Base-by-base conservation (phyloP, 2,888 invertebrate species). In the Fabriciana adippe region DNA sequence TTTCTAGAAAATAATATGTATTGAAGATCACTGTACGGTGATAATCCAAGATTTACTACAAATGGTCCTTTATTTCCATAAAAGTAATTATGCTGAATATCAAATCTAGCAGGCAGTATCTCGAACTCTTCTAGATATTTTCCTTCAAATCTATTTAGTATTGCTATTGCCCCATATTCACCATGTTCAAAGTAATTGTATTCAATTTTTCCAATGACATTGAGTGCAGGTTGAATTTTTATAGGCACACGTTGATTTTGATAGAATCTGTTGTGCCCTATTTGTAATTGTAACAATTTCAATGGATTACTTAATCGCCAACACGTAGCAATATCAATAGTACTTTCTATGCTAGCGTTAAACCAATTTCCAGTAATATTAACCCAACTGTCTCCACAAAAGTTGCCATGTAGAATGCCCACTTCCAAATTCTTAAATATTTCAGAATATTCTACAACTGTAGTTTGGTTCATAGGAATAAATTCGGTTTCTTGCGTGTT, bases 291-390 rank as follows among this genome's bases (percentile, higher is more conserved):
- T 64, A 94, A 81, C 72, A 94, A 90, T 62, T 94, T 92, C 0
- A 86, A 81, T 21, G 93, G 92, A 66, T 90, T 89, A 69, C 89
- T 93, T 72, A 88, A 79, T 76, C 89, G 93, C 96, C 97, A 98
- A 86, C 98, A 99, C 0, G 98, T 96, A 68, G 96, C 94, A 66
- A 98, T 93, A 80, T 97, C 96, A 41, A 99, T 89, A 1, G 97
- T 97, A 70, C 96, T 96, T 78, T 95, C 95, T 41, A 94, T 83
- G 76, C 97, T 97, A 57, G 95, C 94, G 75, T 96, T 96, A 84
- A 99, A 98, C 86, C 93, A 95, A 82, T 97, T 98, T n/a, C 97
- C 97, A 0, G 97, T 98, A n/a, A 99, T 94, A 84, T 99, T 99
- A 1, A 99, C 95, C 90, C 96, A 95, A 55, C 96, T 94, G 77